These are phyloP conservation scores for Rhinophrynus dorsalis DNA, from an alignment of 2,797 vertebrate genomes.

Conservation along the genomic window DNA sequence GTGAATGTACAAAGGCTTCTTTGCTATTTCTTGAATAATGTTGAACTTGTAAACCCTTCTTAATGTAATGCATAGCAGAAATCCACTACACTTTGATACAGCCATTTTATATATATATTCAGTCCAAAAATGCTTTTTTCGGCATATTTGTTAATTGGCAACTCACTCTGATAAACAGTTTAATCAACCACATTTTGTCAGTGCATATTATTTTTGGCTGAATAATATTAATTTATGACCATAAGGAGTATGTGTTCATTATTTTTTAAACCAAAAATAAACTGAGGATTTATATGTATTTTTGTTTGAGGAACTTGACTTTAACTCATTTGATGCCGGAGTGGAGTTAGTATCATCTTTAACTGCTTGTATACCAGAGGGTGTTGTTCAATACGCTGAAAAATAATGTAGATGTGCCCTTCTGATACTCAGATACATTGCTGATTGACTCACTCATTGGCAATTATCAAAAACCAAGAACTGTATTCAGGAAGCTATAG, in stretches of 20 bases:
- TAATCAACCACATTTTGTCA: constrained; percentile 28
- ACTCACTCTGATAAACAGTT: constrained; percentile 19
- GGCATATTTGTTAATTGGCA: constrained; percentile 26
- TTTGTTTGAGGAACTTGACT: too few relatives aligned
- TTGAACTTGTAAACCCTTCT: not conserved
- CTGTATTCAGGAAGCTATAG: too few relatives aligned
- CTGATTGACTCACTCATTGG: too few relatives aligned
- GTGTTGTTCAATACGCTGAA: too few relatives aligned
- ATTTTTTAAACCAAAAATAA: not conserved
- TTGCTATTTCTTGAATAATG: not conserved
- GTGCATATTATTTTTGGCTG: constrained; percentile 19
- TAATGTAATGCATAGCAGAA: not conserved
- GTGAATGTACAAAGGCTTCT: not conserved
- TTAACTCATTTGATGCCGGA: too few relatives aligned
- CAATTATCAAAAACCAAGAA: too few relatives aligned
- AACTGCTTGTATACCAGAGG: too few relatives aligned
- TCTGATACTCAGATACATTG: too few relatives aligned
- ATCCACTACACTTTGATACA: not conserved
- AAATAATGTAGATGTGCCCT: too few relatives aligned
- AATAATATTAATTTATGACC: constrained; percentile 13
- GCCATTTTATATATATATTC: not conserved
- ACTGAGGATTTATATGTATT: too few relatives aligned
- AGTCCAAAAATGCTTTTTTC: constrained; percentile 1
- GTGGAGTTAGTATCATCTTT: too few relatives aligned
- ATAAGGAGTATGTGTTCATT: not conserved